phyloP scores from a whole-genome alignment of 2,797 vertebrate species.

The Darevskia mixta region DNA sequence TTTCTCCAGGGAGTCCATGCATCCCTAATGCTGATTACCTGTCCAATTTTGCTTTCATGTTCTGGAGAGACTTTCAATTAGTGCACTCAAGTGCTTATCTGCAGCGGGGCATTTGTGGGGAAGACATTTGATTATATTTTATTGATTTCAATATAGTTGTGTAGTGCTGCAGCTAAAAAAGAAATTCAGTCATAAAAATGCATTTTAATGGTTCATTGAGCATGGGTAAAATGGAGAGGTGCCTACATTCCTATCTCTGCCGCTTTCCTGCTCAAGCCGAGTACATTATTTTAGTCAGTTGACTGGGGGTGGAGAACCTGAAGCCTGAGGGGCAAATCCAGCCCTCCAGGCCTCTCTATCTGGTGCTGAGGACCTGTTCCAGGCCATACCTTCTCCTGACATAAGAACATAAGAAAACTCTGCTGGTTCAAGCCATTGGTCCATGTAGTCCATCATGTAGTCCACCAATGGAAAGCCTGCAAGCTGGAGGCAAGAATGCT shows the following conservation, averaged over 20 bases:
- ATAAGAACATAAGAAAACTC: too few relatives aligned
- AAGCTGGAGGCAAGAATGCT: too few relatives aligned
- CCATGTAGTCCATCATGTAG: too few relatives aligned
- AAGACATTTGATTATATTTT: conserved; percentile 28
- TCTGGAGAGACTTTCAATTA: conserved; percentile 14
- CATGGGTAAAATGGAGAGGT: neutral
- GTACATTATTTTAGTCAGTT: neutral
- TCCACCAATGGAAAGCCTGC: too few relatives aligned
- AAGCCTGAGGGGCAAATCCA: too few relatives aligned
- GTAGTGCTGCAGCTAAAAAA: neutral
- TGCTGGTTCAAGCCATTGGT: too few relatives aligned
- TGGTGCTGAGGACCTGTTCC: too few relatives aligned
- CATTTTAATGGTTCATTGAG: neutral
- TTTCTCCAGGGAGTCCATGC: neutral
- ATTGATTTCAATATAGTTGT: conserved; percentile 21
- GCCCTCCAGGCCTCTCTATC: too few relatives aligned
- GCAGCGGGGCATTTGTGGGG: neutral
- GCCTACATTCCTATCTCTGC: neutral
- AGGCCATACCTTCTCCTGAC: too few relatives aligned
- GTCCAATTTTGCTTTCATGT: neutral
- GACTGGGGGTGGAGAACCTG: neutral
- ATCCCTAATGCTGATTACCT: neutral
- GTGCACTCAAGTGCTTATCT: neutral
- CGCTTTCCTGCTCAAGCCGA: neutral
- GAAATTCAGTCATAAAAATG: conserved; percentile 1